These are phyloP conservation scores for Antheraea pernyi DNA, from an alignment of 1,140 invertebrate species.

Conservation along the genomic window DNA sequence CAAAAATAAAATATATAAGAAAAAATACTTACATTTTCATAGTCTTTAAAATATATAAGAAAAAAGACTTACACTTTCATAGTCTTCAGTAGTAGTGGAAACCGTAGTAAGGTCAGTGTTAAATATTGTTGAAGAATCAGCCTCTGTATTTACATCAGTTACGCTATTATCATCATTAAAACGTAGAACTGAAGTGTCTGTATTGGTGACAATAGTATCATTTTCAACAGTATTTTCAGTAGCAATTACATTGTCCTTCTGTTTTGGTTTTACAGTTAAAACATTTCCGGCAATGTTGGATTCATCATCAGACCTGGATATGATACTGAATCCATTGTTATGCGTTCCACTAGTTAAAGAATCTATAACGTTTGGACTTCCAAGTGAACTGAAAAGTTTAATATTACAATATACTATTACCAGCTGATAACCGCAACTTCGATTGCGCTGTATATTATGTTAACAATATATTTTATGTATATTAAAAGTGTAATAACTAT, in stretches of 20 bases:
- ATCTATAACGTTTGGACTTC: background rate
- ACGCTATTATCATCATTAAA: background rate
- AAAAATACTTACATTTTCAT: constrained; percentile 19
- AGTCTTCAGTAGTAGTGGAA: constrained; percentile 9
- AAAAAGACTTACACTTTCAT: constrained; percentile 18
- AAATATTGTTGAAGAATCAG: background rate
- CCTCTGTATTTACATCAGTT: background rate
- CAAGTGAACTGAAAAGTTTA: background rate
- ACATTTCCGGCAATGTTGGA: background rate
- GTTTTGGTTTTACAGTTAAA: background rate
- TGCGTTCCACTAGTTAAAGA: background rate
- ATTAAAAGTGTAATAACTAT: too few relatives aligned
- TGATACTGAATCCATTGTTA: background rate
- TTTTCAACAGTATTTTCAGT: background rate
- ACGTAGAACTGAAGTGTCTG: background rate
- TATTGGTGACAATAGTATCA: background rate
- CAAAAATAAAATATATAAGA: too few relatives aligned
- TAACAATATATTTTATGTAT: too few relatives aligned
- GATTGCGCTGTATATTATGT: too few relatives aligned
- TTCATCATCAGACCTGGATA: background rate
- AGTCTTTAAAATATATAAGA: constrained; percentile 3
- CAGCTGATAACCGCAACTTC: background rate
- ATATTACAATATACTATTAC: background rate
- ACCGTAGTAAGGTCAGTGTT: background rate
- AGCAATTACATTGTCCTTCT: background rate